phyloP scores from a whole-genome alignment of 2,888 invertebrate species.

The Torymus aiolomorphi region DNA sequence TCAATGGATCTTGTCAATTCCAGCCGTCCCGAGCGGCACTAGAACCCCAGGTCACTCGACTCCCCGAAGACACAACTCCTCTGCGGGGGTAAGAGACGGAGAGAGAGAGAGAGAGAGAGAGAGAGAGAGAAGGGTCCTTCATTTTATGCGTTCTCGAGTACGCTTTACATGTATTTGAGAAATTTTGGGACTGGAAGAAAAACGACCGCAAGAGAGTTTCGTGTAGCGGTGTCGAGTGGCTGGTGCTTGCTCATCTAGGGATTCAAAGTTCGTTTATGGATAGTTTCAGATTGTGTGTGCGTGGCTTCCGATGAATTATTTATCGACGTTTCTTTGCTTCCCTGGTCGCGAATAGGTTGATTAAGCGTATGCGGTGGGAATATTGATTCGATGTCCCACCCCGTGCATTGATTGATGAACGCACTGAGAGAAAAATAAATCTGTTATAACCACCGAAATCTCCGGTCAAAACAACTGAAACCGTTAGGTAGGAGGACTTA shows the following conservation, averaged over 20 bases:
- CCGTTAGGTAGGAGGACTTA: no score
- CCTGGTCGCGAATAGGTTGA: not conserved
- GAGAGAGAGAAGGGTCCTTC: not conserved
- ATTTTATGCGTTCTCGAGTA: slow-evolving; percentile 10
- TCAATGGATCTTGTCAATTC: slow-evolving; percentile 3
- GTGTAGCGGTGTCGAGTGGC: not conserved
- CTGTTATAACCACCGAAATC: no score
- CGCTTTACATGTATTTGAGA: slow-evolving; percentile 10
- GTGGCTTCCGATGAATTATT: not conserved
- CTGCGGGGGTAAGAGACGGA: not conserved
- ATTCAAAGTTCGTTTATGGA: not conserved
- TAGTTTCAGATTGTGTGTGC: not conserved
- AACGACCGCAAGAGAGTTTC: no score
- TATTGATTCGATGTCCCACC: not conserved
- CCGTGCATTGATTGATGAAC: not conserved
- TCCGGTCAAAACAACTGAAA: no score
- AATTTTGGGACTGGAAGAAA: not conserved
- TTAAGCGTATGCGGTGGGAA: not conserved
- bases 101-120: not conserved
- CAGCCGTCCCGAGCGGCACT: not conserved
- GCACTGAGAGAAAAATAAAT: no score
- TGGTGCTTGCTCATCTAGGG: not conserved
- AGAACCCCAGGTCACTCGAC: not conserved
- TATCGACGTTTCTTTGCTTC: not conserved
- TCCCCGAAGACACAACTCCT: not conserved